Evolutionary conservation across 23 tunicate genomes (phyloP).

Genomic region (Oikopleura dioica): DNA sequence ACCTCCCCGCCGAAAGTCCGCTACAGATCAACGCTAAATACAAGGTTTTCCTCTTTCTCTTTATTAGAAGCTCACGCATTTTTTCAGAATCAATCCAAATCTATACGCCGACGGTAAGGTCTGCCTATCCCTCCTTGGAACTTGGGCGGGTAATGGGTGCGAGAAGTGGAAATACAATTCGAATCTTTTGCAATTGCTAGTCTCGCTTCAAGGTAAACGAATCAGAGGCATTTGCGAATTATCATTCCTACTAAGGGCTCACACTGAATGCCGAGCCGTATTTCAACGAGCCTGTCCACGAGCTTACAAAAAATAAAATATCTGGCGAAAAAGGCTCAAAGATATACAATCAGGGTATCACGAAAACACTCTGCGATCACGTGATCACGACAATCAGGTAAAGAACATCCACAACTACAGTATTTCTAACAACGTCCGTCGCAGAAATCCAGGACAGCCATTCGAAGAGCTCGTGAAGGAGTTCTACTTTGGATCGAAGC

Average conservation of each 20-base stretch:
- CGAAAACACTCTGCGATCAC: background rate
- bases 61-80: no score
- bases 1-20: background rate
- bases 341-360: background rate
- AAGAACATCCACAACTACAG: no score
- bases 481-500: no score
- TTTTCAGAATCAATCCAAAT: conserved; percentile 6
- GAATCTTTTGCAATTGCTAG: background rate
- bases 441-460: no score
- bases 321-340: background rate
- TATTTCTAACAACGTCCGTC: no score
- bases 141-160: background rate
- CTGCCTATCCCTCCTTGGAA: background rate
- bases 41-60: background rate
- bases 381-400: background rate
- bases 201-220: background rate
- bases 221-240: background rate
- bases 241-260: background rate
- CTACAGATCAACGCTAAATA: background rate
- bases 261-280: background rate
- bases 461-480: no score
- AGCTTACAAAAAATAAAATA: background rate
- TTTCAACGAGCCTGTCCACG: background rate
- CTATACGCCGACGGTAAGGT: background rate
- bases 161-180: background rate